phyloP scores from a whole-genome alignment of 2,888 invertebrate species.

The Idaea biselata region DNA sequence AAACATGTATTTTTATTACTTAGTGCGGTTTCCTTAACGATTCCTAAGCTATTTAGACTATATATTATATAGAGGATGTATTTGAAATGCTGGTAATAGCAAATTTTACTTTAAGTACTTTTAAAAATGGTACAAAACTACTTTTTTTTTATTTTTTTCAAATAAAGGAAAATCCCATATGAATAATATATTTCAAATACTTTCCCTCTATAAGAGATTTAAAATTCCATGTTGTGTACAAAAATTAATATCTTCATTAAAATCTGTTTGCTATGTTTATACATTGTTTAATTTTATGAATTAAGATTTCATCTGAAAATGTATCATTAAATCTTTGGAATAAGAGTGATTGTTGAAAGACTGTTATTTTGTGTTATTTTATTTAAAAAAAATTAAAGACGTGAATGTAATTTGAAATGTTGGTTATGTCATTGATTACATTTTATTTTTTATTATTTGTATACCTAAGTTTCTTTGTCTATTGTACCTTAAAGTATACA shows the following conservation, averaged over 20 bases:
- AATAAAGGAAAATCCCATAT: too few relatives aligned
- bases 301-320: background rate
- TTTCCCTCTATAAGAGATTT: too few relatives aligned
- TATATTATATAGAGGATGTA: too few relatives aligned
- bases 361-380: conserved; percentile 27
- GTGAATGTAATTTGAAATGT: background rate
- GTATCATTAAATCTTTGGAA: conserved; percentile 6
- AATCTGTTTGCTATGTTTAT: too few relatives aligned
- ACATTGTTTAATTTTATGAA: background rate
- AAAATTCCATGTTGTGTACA: too few relatives aligned
- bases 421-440: background rate
- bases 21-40: background rate
- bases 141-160: too few relatives aligned
- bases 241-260: too few relatives aligned
- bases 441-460: background rate
- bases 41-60: too few relatives aligned
- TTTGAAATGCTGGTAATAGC: too few relatives aligned
- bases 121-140: too few relatives aligned
- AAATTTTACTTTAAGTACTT: too few relatives aligned
- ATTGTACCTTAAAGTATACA: background rate
- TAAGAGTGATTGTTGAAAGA: conserved; percentile 37
- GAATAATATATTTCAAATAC: too few relatives aligned
- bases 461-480: background rate
- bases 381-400: conserved; percentile 6
- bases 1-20: background rate